These are phyloP conservation scores for Ashinkailepas kermadecensis DNA, from an alignment of 2,888 invertebrate species.

Conservation along the genomic window DNA sequence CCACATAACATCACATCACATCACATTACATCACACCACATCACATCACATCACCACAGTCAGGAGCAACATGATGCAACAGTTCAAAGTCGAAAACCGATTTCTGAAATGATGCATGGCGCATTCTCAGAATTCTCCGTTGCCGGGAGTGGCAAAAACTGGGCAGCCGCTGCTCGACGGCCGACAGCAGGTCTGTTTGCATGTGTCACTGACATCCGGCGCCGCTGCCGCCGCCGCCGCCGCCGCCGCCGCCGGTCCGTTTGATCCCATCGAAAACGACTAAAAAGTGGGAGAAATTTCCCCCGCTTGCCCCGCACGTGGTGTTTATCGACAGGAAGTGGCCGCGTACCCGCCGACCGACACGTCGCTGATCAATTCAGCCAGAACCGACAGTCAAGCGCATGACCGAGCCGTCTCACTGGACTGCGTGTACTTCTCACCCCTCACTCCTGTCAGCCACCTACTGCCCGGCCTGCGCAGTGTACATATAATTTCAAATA, in stretches of 20 bases:
- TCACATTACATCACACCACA: too few species aligned
- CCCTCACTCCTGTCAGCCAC: too few species aligned
- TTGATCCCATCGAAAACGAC: conserved; percentile 1
- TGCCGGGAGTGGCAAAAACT: not conserved
- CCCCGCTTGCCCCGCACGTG: not conserved
- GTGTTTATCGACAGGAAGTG: not conserved
- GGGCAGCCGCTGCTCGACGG: not conserved
- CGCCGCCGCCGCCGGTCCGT: not conserved
- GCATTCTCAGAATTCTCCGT: not conserved
- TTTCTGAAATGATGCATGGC: too few species aligned
- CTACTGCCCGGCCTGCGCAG: too few species aligned
- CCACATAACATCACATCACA: too few species aligned
- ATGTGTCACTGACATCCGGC: not conserved
- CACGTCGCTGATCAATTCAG: not conserved
- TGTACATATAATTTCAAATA: too few species aligned
- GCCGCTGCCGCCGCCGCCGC: not conserved
- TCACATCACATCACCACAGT: too few species aligned
- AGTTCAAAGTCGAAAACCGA: too few species aligned
- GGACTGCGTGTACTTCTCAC: too few species aligned
- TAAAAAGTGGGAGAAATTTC: not conserved
- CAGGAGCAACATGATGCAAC: too few species aligned
- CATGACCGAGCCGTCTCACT: too few species aligned
- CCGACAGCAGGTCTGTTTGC: not conserved
- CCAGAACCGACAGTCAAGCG: not conserved
- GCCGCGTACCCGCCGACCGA: not conserved